phyloP scores from a whole-genome alignment of 2,113 vertebrate species.

The Sorex fumeus region DNA sequence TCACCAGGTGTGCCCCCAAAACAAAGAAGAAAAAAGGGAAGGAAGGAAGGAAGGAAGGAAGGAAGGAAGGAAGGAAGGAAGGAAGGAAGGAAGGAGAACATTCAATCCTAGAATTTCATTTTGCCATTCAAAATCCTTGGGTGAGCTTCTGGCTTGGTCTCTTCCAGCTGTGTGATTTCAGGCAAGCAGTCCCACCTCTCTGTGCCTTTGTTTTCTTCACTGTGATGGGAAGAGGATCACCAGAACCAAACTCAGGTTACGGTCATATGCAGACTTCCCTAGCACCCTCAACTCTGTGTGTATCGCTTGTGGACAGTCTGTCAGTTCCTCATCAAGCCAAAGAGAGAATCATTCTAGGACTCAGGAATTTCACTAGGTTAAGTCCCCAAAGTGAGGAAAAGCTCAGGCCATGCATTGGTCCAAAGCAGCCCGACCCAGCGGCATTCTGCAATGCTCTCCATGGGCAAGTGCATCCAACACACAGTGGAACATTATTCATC shows the following conservation, averaged over 20 bases:
- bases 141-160: background rate
- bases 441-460: no score
- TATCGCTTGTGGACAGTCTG: no score
- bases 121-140: background rate
- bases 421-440: no score
- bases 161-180: background rate
- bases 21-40: no score
- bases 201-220: background rate
- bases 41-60: no score
- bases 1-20: no score
- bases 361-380: background rate
- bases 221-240: background rate
- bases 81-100: background rate
- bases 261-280: background rate
- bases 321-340: background rate
- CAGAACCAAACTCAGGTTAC: background rate
- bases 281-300: background rate
- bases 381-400: background rate
- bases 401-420: background rate
- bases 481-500: background rate
- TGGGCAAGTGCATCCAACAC: background rate
- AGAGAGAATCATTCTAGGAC: background rate
- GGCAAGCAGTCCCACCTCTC: constrained; percentile 1
- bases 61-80: no score
- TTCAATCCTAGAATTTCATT: background rate